Conservation (phyloP, 1,140 invertebrate genomes). For the Diprion similis region DNA sequence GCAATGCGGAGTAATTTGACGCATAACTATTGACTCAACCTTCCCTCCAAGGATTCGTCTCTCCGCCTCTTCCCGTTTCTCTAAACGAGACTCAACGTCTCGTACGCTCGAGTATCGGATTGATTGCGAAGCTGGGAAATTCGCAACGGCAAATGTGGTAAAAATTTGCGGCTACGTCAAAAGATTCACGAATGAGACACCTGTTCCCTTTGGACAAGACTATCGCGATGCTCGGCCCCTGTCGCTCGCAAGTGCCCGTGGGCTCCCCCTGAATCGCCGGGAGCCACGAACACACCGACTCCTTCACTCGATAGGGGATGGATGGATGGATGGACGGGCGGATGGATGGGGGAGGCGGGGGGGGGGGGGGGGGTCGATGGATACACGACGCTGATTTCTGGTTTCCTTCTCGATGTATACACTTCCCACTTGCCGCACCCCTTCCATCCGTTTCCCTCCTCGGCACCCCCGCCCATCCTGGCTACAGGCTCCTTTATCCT, state of each 20-base stretch:
- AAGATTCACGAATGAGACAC: background rate
- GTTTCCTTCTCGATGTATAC: conserved; percentile 30
- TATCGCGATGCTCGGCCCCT: conserved; percentile 31
- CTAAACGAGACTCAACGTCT: too few species aligned
- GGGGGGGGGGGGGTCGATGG: conserved; percentile 30
- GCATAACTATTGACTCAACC: conserved; percentile 42
- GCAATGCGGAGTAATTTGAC: conserved; percentile 37
- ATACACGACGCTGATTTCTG: conserved; percentile 42
- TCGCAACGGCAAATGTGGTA: background rate
- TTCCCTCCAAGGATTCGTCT: conserved; percentile 23
- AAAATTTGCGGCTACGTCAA: background rate
- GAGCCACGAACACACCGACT: conserved; percentile 32
- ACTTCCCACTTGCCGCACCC: conserved; percentile 20
- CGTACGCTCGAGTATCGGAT: too few species aligned
- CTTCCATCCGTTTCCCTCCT: conserved; percentile 21
- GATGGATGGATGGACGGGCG: conserved; percentile 28
- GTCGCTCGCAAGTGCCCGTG: conserved; percentile 33
- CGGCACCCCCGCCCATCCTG: conserved; percentile 28
- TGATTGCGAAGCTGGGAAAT: background rate
- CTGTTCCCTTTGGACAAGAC: conserved; percentile 39
- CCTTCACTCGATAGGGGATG: conserved; percentile 37
- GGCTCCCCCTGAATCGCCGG: conserved; percentile 35
- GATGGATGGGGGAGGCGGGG: conserved; percentile 30
- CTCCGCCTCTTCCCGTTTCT: background rate
- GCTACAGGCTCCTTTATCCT: conserved; percentile 38